These are phyloP conservation scores for Sinotaia quadrata DNA, from an alignment of 2,888 invertebrate genomes.

Conservation along the genomic window DNA sequence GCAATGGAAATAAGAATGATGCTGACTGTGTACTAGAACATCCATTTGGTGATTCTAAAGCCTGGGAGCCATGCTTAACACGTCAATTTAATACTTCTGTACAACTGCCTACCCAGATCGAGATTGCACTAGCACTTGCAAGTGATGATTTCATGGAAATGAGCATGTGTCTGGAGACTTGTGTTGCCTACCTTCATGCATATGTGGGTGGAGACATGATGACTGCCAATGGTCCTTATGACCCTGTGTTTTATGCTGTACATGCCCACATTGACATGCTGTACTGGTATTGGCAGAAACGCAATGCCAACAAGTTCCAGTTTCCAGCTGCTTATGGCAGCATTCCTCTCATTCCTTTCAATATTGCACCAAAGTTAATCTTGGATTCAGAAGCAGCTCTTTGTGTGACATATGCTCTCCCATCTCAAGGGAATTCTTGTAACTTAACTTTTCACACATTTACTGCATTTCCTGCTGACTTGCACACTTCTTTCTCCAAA, in stretches of 20 bases:
- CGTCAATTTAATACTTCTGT: slow-evolving; percentile 63
- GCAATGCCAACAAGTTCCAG: slow-evolving; percentile 56
- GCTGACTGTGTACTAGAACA: slow-evolving; percentile 63
- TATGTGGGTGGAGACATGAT: slow-evolving; percentile 67
- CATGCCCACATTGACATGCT: slow-evolving; percentile 64
- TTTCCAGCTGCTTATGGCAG: slow-evolving; percentile 62
- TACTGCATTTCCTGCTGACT: slow-evolving; percentile 8
- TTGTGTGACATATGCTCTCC: slow-evolving; percentile 58
- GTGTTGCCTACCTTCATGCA: slow-evolving; percentile 58
- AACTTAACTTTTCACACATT: slow-evolving; percentile 39
- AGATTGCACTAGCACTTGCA: slow-evolving; percentile 56
- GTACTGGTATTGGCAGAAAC: slow-evolving; percentile 65
- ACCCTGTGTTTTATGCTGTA: slow-evolving; percentile 62
- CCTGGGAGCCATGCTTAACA: slow-evolving; percentile 65
- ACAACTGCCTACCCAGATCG: slow-evolving; percentile 55
- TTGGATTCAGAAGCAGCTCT: slow-evolving; percentile 54
- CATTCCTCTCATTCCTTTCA: slow-evolving; percentile 65
- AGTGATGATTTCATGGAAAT: slow-evolving; percentile 61
- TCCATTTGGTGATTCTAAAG: slow-evolving; percentile 63
- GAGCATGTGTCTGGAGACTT: slow-evolving; percentile 61
- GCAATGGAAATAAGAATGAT: slow-evolving; percentile 52
- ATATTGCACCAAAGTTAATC: slow-evolving; percentile 54
- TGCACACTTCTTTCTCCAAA: too few species aligned
- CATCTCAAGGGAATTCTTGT: slow-evolving; percentile 56
- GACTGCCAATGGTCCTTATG: slow-evolving; percentile 57